Evolutionary conservation across 1,140 invertebrate species (phyloP), one percentile per base, ranked within the genome.

Genomic region (Cydia splendana): DNA sequence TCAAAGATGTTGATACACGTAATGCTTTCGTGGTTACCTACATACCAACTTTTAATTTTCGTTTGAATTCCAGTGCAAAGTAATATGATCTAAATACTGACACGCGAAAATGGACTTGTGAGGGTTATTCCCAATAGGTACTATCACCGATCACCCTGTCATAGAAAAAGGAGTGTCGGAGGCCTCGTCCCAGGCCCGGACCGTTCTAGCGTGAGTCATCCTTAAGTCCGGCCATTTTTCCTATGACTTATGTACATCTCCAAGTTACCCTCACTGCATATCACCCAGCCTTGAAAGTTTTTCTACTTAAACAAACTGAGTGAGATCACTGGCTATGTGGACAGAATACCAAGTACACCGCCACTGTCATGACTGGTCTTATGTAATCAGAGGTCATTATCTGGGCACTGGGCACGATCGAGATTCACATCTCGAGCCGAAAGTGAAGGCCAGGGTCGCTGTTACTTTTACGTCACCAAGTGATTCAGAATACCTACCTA

Each of bases 261-360:
- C n/a, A n/a, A 20, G 7, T 28, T 28, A 28, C 65, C 24, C 65
- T n/a, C 15, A 48, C 7, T 65, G 9, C 10, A 7, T 6, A 12
- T 12, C 10, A 65, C 2, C 65, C 24, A 28, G 3, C 28, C 28
- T 65, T 30, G 10, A 15, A 3, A 65, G 13, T 30, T 30, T 30
- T 65, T 24, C 1, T 24, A 65, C 24, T 20, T 65, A 67, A 18
- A 38, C 30, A 71, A 71, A 38, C 7, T 71, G 7, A 18, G 34
- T 71, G 67, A 71, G 30, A 71, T 71, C 67, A 38, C 38, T 71
- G 34, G 38, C 2, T n/a, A 71, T 45, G 67, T 71, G 67, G 34
- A n/a, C 38, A 42, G 67, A 71, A 71, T 71, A 71, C 34, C 9
- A 71, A 71, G n/a, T 71, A 18, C 4, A n/a, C 30, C n/a, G 20